Evolutionary conservation across 2,113 vertebrate genomes (phyloP).

Genomic region (Trematomus loennbergii): DNA sequence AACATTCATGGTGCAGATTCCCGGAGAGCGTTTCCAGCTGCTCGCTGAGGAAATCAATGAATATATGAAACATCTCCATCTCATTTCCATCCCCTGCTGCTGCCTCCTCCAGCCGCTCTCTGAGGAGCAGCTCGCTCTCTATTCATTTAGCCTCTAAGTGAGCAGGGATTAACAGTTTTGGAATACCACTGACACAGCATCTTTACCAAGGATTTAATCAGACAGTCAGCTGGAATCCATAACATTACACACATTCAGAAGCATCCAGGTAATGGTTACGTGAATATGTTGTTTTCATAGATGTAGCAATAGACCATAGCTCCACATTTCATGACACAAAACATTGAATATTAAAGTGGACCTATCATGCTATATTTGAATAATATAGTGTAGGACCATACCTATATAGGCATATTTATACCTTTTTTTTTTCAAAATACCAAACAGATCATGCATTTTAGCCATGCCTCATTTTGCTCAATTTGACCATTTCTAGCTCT

Average conservation of each 20-base stretch:
- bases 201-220: slow-evolving; percentile 8
- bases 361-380: too few relatives aligned
- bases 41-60: slow-evolving; percentile 40
- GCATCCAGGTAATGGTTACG: not conserved
- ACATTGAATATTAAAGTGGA: not conserved
- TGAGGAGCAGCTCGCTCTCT: slow-evolving; percentile 39
- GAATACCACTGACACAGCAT: slow-evolving; percentile 22
- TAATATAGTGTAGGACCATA: too few relatives aligned
- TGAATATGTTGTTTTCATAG: not conserved
- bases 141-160: slow-evolving; percentile 45
- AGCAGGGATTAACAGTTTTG: slow-evolving; percentile 25
- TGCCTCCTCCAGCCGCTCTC: slow-evolving; percentile 38
- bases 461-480: too few relatives aligned
- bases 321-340: not conserved
- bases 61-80: slow-evolving; percentile 48
- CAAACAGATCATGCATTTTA: too few relatives aligned
- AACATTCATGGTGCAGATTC: slow-evolving; percentile 11
- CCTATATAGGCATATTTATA: too few relatives aligned
- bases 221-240: not conserved
- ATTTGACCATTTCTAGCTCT: too few relatives aligned
- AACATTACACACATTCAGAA: not conserved
- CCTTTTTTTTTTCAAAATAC: too few relatives aligned
- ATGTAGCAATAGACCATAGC: not conserved
- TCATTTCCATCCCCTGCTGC: slow-evolving; percentile 51
- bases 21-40: slow-evolving; percentile 24